phyloP scores from a whole-genome alignment of 2,113 vertebrate species.

The Grus americana region DNA sequence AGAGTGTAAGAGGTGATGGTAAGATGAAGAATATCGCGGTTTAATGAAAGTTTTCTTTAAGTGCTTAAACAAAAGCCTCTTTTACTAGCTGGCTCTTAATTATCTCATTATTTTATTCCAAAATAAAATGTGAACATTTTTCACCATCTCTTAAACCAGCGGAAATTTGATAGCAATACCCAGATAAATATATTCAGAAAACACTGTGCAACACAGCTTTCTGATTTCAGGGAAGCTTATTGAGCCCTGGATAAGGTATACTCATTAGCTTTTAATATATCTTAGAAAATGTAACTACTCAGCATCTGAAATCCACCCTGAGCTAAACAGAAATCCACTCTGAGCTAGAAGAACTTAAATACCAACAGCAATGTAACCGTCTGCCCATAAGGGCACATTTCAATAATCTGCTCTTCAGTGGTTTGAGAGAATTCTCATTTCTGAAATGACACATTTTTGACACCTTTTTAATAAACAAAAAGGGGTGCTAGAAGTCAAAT shows the following conservation, averaged over 20 bases:
- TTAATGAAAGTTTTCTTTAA: neutral
- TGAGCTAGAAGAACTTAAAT: neutral
- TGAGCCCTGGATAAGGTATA: neutral
- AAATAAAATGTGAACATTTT: neutral
- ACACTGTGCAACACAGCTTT: neutral
- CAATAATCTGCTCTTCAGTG: neutral
- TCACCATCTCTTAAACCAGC: neutral
- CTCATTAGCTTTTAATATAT: neutral
- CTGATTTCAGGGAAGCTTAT: neutral
- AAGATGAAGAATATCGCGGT: neutral
- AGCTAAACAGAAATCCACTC: neutral
- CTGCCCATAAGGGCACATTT: neutral
- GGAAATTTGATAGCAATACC: neutral
- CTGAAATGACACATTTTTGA: neutral
- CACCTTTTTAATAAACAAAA: constrained; percentile 1
- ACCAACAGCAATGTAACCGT: neutral
- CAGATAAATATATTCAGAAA: neutral
- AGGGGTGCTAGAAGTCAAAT: constrained; percentile 5
- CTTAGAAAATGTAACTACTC: neutral
- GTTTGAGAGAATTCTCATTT: neutral
- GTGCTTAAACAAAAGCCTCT: neutral
- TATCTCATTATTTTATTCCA: neutral
- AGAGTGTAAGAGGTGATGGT: neutral
- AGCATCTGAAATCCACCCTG: neutral
- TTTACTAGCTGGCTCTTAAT: neutral